These are phyloP conservation scores for Drosophila planitibia DNA, from an alignment of 2,888 invertebrate species.

Conservation along the genomic window DNA sequence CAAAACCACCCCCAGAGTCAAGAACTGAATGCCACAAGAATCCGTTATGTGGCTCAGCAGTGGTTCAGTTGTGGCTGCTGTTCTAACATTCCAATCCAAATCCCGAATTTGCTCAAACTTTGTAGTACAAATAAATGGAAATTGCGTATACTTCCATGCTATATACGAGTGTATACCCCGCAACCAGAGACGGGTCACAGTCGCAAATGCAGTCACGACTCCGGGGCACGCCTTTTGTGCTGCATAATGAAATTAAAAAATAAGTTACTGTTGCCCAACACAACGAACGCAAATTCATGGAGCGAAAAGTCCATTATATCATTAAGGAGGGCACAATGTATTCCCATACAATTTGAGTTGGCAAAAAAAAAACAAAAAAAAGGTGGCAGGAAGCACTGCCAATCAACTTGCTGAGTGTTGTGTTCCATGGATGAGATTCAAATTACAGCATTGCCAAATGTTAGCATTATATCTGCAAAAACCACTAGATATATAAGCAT, in stretches of 20 bases:
- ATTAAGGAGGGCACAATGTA: constrained; percentile 70
- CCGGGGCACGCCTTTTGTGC: constrained; percentile 75
- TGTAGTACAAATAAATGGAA: constrained; percentile 74
- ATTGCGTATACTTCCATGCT: constrained; percentile 52
- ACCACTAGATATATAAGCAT: constrained; percentile 24
- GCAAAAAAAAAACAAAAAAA: constrained; percentile 13
- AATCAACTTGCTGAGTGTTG: constrained; percentile 46
- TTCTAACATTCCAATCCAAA: constrained; percentile 29
- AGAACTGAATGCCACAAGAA: constrained; percentile 54
- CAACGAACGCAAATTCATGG: constrained; percentile 53
- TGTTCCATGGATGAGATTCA: constrained; percentile 65
- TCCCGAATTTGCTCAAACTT: constrained; percentile 38
- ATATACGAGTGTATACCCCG: background rate
- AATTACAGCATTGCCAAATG: constrained; percentile 71
- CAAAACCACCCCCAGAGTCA: constrained; percentile 61
- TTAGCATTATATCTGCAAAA: constrained; percentile 52
- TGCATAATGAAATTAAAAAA: constrained; percentile 84
- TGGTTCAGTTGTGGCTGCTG: constrained; percentile 31
- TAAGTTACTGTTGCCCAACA: constrained; percentile 82
- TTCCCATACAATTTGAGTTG: constrained; percentile 42
- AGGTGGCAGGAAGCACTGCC: constrained; percentile 55
- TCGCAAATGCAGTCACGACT: constrained; percentile 30
- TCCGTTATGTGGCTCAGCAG: constrained; percentile 46
- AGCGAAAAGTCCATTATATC: constrained; percentile 78
- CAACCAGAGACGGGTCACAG: constrained; percentile 16